Evolutionary conservation across 1,140 invertebrate genomes (phyloP).

Genomic region (Rhyacophila brunnea): DNA sequence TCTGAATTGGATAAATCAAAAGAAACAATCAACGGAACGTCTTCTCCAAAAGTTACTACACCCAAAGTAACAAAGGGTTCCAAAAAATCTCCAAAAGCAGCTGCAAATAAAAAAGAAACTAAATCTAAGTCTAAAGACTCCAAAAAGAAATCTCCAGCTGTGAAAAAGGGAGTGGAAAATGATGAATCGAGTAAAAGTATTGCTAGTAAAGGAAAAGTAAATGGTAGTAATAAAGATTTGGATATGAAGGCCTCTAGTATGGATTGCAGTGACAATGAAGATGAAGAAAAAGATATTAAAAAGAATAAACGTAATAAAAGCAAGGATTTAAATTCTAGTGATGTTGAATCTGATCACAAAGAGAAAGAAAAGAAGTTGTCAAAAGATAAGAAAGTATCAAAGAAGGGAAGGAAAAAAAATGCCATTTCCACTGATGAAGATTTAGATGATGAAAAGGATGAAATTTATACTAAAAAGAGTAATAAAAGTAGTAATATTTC

Average conservation of each 20-base stretch:
- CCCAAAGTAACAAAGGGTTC: neutral
- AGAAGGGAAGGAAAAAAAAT: conserved; percentile 8
- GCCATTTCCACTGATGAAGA: neutral
- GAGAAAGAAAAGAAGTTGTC: too few species aligned
- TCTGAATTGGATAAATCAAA: neutral
- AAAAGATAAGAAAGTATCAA: conserved; percentile 9
- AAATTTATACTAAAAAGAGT: neutral
- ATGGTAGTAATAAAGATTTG: neutral
- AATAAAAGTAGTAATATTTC: too few species aligned
- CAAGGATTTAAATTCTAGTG: neutral
- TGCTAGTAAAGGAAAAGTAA: conserved; percentile 1
- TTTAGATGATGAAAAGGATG: conserved; percentile 16
- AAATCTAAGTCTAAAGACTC: neutral
- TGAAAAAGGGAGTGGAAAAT: neutral
- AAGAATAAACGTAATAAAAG: conserved; percentile 7
- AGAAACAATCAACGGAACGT: neutral
- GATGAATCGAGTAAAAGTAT: neutral
- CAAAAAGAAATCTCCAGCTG: conserved; percentile 8
- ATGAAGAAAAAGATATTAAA: conserved; percentile 13
- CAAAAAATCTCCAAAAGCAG: neutral
- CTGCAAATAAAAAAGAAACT: neutral
- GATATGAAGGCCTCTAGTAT: neutral
- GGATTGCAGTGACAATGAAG: conserved; percentile 1
- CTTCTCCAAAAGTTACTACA: neutral
- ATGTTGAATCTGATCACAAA: neutral